A percentile compares a stretch with the other conserved stretches of the same genome.
These are phyloP conservation scores for Perodicticus potto DNA, from an alignment of 2,797 vertebrate species.

Conservation along the genomic window DNA sequence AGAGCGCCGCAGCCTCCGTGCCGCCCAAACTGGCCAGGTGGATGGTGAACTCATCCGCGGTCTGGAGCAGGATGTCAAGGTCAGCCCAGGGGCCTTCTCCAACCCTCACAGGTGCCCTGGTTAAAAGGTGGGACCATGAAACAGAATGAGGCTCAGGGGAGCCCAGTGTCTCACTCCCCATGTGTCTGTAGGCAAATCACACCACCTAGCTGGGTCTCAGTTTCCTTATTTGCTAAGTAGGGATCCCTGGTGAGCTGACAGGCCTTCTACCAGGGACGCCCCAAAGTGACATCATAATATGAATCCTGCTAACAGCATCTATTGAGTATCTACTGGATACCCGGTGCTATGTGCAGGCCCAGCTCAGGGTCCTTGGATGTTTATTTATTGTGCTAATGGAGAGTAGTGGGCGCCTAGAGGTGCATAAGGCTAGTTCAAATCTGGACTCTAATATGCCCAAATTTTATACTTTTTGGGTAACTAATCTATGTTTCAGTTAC, in stretches of 20 bases:
- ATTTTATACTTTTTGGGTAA: conserved; percentile 40
- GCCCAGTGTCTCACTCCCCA: background rate
- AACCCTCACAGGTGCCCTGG: background rate
- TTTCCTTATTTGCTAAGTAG: background rate
- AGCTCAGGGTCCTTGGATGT: background rate
- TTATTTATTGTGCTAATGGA: background rate
- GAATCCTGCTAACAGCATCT: background rate
- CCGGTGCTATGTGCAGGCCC: background rate
- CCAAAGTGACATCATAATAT: background rate
- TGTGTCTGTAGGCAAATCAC: background rate
- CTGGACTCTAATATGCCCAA: background rate
- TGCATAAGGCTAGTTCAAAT: background rate
- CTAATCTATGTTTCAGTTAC: background rate
- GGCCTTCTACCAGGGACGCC: background rate
- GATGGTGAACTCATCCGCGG: conserved; percentile 96
- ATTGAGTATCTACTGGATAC: background rate
- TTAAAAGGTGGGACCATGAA: too few species aligned
- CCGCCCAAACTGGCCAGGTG: conserved; percentile 97
- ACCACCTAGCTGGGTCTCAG: background rate
- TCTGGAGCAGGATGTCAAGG: conserved; percentile 98
- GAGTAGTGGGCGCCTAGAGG: background rate
- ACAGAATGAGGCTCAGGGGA: background rate
- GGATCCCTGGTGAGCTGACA: background rate
- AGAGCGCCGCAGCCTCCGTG: conserved; percentile 96
- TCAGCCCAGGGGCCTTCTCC: conserved; percentile 76